phyloP scores from a whole-genome alignment of 2,113 vertebrate species.

The Rhipidura dahli region DNA sequence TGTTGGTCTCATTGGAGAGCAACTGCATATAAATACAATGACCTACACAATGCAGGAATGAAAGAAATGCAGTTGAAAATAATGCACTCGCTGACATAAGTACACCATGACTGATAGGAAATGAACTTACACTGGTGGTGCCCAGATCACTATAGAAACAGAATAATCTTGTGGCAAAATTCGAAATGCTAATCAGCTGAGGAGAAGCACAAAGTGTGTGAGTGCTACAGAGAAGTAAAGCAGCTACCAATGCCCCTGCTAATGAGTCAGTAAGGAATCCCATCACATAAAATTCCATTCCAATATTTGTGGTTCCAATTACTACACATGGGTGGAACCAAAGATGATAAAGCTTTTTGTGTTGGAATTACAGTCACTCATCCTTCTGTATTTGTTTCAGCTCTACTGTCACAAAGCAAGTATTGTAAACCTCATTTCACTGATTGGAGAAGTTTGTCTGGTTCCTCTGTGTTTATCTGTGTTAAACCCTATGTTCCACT shows the following conservation, averaged over 20 bases:
- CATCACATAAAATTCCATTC: neutral
- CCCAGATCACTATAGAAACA: slow-evolving; percentile 27
- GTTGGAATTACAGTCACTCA: slow-evolving; percentile 27
- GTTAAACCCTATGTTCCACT: neutral
- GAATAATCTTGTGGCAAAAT: neutral
- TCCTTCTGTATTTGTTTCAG: neutral
- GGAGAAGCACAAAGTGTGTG: neutral
- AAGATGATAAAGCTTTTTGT: neutral
- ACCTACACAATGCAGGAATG: slow-evolving; percentile 4
- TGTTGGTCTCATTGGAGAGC: slow-evolving; percentile 18
- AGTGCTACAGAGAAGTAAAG: neutral
- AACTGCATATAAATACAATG: slow-evolving; percentile 22
- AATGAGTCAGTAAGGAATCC: neutral
- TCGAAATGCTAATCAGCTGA: neutral
- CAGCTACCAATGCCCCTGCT: neutral
- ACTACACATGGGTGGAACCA: neutral
- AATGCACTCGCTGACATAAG: neutral
- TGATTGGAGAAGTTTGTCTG: neutral
- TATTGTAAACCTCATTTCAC: neutral
- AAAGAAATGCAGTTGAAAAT: slow-evolving; percentile 3
- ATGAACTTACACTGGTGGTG: neutral
- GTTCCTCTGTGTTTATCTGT: neutral
- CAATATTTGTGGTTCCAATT: neutral
- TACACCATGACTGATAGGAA: slow-evolving; percentile 37
- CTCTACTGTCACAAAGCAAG: slow-evolving; percentile 20